Conservation (phyloP, 1,140 invertebrate genomes). For the Phocides pigmalion region DNA sequence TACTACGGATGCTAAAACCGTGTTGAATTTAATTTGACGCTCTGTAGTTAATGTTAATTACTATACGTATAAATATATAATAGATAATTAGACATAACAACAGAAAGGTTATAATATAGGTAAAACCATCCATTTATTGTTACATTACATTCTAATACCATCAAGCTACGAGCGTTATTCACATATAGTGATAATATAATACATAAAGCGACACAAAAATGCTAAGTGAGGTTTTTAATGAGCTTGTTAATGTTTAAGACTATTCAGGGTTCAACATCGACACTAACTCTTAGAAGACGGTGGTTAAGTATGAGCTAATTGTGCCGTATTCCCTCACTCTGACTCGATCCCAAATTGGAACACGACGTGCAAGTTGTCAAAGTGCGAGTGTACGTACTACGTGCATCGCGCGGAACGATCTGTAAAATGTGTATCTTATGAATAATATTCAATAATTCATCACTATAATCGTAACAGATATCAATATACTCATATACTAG, state of each 20-base stretch:
- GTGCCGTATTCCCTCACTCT: constrained; percentile 4
- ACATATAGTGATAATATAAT: background rate
- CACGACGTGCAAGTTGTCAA: constrained; percentile 30
- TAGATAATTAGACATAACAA: background rate
- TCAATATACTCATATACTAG: too few species aligned
- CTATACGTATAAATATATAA: background rate
- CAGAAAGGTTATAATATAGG: constrained; percentile 5
- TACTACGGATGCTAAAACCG: too few species aligned
- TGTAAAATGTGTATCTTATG: constrained; percentile 16
- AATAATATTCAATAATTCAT: background rate
- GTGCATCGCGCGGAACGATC: constrained; percentile 25
- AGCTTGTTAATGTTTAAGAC: constrained; percentile 9
- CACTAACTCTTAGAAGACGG: constrained; percentile 18
- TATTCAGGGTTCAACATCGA: constrained; percentile 15
- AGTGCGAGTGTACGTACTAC: constrained; percentile 26
- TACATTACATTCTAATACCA: background rate
- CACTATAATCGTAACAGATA: too few species aligned
- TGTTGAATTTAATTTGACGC: too few species aligned
- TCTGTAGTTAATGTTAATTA: too few species aligned
- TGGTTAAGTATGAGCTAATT: constrained; percentile 23
- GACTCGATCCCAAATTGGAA: constrained; percentile 23
- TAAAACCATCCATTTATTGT: background rate
- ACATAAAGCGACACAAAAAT: constrained; percentile 4
- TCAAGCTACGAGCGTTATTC: too few species aligned
- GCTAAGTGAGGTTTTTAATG: background rate